These are phyloP conservation scores for Hylaeus anthracinus DNA, from an alignment of 1,140 invertebrate species.

Conservation along the genomic window DNA sequence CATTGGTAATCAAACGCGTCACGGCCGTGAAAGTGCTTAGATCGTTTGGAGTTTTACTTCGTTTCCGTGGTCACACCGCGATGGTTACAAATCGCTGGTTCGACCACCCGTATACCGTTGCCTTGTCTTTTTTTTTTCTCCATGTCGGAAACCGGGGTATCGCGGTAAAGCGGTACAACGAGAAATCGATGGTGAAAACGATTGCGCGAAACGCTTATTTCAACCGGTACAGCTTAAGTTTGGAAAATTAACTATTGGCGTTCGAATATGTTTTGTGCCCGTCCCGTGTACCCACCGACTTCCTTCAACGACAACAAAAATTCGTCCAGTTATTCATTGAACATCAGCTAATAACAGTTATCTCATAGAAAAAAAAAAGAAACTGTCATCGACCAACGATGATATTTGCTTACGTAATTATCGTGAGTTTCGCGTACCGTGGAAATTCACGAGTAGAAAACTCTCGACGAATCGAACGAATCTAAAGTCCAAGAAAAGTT, in stretches of 20 bases:
- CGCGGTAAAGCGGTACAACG: conserved; percentile 29
- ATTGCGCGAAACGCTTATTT: conserved; percentile 36
- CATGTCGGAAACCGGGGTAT: conserved; percentile 13
- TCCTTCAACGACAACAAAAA: conserved; percentile 14
- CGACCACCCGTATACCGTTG: conserved; percentile 4
- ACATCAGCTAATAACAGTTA: no score
- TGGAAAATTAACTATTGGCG: conserved; percentile 14
- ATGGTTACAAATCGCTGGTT: conserved; percentile 38
- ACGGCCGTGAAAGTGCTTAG: conserved; percentile 42
- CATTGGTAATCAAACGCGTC: neutral
- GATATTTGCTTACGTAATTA: neutral
- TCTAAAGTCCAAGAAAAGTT: neutral
- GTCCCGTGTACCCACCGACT: neutral
- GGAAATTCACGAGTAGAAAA: neutral
- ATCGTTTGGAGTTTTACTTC: conserved; percentile 28
- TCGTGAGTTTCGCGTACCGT: neutral
- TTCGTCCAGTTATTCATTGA: neutral
- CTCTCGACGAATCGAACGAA: neutral
- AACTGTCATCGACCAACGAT: no score
- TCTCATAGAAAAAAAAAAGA: no score
- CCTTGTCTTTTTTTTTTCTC: conserved; percentile 41
- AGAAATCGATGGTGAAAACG: conserved; percentile 57
- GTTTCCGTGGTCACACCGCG: conserved; percentile 14
- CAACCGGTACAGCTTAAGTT: neutral
- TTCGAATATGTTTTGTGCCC: neutral